Evolutionary conservation across 1,140 invertebrate genomes (phyloP), one percentile per base, ranked within the genome.

Genomic region (Mylabris phalerata): DNA sequence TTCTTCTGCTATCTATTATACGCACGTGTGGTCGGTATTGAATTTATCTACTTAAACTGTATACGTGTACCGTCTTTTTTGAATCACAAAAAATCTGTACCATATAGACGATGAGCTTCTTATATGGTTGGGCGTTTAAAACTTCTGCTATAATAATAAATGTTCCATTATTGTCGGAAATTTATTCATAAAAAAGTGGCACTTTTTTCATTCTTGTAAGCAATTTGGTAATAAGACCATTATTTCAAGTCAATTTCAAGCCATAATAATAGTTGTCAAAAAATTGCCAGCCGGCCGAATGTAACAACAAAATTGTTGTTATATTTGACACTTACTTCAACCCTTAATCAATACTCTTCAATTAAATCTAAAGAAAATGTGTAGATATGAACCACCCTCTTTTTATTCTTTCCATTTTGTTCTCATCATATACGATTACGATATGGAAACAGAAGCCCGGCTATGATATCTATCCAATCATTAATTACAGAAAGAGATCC

Each of bases 401-500:
- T 7, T 7, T 7, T 7, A 32, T 32, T 5, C 32, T 54, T 55
- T 47, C 40, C 38, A 46, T 32, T 4, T 32, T 51, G 9, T 13
- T 55, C 46, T 44, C 58, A 61, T 64, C 59, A 61, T 61, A 62
- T 64, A 62, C 63, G 60, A 64, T 62, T 64, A 62, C 59, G 50
- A 43, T 51, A 46, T 55, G 62, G 56, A 61, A 66, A 65, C 63
- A 67, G 66, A 64, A 67, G 62, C 66, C 45, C 4, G 32, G 60
- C 57, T 62, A 62, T 64, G 63, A 67, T 67, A 67, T 64, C 59
- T 63, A 59, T 70, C 65, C 66, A 67, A 67, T 74, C 72, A 74
- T 74, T 74, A 74, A 74, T 74, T 74, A 73, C 71, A 70, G 67
- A 71, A 72, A 69, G 70, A 70, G 68, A 72, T 72, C 68, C 68